These are phyloP conservation scores for Himantopus leucocephalus DNA, from an alignment of 2,113 vertebrate genomes.

Conservation along the genomic window DNA sequence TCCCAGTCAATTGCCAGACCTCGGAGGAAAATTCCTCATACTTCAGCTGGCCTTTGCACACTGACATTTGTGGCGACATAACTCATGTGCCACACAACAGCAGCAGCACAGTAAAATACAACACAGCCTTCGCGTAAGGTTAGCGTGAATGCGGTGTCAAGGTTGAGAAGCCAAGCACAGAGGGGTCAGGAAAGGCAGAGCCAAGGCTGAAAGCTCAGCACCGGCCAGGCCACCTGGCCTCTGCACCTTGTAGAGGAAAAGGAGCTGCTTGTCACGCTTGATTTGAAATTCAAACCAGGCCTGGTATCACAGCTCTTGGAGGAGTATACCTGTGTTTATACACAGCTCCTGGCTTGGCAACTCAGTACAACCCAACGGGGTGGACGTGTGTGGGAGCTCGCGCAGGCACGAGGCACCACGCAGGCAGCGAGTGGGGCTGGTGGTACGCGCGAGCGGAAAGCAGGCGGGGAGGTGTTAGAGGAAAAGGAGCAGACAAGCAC, in stretches of 20 bases:
- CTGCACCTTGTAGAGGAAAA: neutral
- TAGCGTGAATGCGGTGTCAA: neutral
- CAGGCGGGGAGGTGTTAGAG: neutral
- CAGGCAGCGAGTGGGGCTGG: accelerated
- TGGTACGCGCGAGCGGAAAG: accelerated
- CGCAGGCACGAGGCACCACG: accelerated
- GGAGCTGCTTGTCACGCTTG: neutral
- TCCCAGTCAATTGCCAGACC: neutral
- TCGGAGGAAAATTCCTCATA: neutral
- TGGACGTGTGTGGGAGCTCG: accelerated
- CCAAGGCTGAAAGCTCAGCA: neutral
- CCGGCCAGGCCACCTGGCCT: neutral
- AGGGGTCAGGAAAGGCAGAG: neutral
- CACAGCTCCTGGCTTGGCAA: neutral
- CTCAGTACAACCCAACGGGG: accelerated
- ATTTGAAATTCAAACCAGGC: neutral
- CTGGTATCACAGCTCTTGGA: neutral
- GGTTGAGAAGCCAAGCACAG: slow-evolving; percentile 10
- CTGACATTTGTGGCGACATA: neutral
- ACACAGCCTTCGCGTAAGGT: accelerated
- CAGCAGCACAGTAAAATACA: neutral
- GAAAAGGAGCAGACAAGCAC: neutral
- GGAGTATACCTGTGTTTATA: neutral
- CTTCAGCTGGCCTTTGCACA: neutral
- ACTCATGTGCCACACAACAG: neutral